Conservation (phyloP, 2,797 vertebrate species). For the Cryptoblepharus egeriae region DNA sequence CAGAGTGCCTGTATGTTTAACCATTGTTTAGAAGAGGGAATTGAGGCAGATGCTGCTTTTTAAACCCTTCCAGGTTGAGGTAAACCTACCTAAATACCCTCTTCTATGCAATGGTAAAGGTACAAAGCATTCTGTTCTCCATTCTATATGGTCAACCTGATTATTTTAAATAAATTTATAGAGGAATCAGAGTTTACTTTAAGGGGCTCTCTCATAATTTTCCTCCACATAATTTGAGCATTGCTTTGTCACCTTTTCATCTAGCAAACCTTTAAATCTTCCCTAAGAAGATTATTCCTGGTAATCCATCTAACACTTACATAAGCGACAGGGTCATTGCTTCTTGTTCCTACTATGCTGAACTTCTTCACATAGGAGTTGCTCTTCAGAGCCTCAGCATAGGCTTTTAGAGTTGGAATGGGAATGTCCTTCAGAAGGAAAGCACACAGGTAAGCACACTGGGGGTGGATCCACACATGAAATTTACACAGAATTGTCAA, state of each 20-base stretch:
- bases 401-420: slow-evolving; percentile 89
- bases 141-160: too few relatives aligned
- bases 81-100: too few relatives aligned
- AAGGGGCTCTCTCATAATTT: too few relatives aligned
- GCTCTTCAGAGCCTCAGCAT: slow-evolving; percentile 88
- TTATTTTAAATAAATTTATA: too few relatives aligned
- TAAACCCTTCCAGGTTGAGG: too few relatives aligned
- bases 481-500: neutral
- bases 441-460: slow-evolving; percentile 30
- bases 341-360: slow-evolving; percentile 95
- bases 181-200: too few relatives aligned
- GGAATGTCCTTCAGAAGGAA: slow-evolving; percentile 87
- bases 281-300: fast-evolving
- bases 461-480: neutral
- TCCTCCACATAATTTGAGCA: too few relatives aligned
- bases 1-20: too few relatives aligned
- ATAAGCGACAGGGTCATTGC: slow-evolving; percentile 93
- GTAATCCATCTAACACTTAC: slow-evolving; percentile 78
- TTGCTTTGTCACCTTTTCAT: neutral
- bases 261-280: neutral
- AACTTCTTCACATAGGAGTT: slow-evolving; percentile 92
- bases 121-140: too few relatives aligned
- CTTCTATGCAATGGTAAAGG: too few relatives aligned
- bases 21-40: too few relatives aligned
- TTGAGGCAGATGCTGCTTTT: too few relatives aligned